phyloP scores from a whole-genome alignment of 2,113 vertebrate genomes.

The Entomyzon cyanotis region DNA sequence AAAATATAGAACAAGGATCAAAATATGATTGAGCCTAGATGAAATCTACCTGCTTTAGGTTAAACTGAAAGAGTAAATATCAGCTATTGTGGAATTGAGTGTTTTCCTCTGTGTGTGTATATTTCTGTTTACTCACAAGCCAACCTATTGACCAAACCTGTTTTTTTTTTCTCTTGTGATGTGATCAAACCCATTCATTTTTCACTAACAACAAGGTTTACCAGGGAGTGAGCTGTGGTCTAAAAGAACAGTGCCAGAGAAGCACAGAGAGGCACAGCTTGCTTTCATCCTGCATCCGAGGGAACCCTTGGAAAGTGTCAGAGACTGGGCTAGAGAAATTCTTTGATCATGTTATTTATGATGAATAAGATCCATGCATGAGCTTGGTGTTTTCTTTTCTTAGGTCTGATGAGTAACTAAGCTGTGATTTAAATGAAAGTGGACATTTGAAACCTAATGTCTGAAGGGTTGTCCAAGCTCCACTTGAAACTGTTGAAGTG shows the following conservation, averaged over 20 bases:
- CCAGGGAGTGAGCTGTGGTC: neutral
- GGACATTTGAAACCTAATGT: neutral
- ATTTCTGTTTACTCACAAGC: neutral
- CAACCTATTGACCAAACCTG: neutral
- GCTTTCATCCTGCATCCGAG: neutral
- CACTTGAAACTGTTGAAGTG: neutral
- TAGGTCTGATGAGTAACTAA: neutral
- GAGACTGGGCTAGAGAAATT: neutral
- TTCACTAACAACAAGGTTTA: neutral
- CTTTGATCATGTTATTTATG: neutral
- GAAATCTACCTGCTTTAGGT: neutral
- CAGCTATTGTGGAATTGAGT: neutral
- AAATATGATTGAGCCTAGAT: neutral
- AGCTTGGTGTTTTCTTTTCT: neutral
- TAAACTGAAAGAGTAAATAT: neutral
- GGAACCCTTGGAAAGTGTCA: neutral
- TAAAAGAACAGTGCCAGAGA: neutral
- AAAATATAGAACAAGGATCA: neutral
- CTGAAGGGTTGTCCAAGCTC: neutral
- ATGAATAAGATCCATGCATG: neutral
- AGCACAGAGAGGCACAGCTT: neutral
- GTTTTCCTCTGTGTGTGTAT: neutral
- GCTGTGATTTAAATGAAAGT: neutral
- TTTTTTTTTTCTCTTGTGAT: neutral
- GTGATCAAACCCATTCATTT: neutral